Percentiles rank a stretch among this genome's conserved stretches.
phyloP scores from a whole-genome alignment of 2,113 vertebrate species.

The Lycaon pictus region DNA sequence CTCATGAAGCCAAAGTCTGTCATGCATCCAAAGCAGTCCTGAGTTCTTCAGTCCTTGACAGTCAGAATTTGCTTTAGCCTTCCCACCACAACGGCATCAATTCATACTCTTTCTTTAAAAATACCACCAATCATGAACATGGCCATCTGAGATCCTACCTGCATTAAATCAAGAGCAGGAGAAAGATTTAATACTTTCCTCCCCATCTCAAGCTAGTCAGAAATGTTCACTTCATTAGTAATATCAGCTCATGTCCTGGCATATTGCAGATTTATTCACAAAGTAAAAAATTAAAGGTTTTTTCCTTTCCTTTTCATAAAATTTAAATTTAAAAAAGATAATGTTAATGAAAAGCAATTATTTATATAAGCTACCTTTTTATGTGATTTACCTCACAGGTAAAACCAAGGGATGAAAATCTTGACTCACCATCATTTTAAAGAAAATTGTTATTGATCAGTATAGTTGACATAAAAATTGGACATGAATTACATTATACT shows the following conservation, averaged over 20 bases:
- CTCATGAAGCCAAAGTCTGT: not conserved
- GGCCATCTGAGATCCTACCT: not conserved
- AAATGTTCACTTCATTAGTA: not conserved
- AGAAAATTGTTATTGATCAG: not conserved
- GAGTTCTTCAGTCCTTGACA: not conserved
- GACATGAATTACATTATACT: not conserved
- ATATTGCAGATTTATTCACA: not conserved
- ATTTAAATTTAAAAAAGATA: conserved; percentile 2
- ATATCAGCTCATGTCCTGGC: not conserved
- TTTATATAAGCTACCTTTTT: not conserved
- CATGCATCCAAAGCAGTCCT: not conserved
- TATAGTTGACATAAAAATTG: not conserved
- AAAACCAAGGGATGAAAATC: conserved; percentile 33
- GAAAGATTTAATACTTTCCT: not conserved
- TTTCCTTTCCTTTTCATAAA: not conserved
- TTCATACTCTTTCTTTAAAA: not conserved
- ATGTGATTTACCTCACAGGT: not conserved
- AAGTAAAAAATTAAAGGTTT: not conserved
- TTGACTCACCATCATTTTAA: not conserved
- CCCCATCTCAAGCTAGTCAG: not conserved
- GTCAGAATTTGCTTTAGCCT: not conserved
- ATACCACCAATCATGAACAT: not conserved
- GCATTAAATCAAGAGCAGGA: not conserved
- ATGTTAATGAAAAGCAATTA: not conserved
- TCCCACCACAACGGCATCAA: not conserved